Conservation (phyloP, 2,888 invertebrate genomes). For the Scaptomyza tumidula region DNA sequence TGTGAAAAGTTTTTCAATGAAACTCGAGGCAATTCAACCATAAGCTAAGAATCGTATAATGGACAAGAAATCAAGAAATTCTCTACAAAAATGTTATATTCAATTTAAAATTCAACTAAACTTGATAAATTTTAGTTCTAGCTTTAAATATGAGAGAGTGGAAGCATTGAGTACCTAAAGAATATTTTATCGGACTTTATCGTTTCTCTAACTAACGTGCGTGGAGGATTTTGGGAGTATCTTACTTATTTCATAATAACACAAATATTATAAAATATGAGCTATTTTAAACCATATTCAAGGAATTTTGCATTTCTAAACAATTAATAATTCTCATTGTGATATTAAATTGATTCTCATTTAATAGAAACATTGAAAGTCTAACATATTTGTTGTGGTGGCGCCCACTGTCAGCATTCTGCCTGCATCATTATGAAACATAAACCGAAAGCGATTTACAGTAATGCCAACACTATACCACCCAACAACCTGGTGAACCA, state of each 20-base stretch:
- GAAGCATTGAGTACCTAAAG: no score
- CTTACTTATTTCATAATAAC: no score
- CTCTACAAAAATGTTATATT: neutral
- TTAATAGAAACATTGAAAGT: neutral
- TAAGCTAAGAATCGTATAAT: constrained; percentile 17
- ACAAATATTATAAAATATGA: no score
- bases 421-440: constrained; percentile 77
- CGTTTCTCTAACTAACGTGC: no score
- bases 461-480: constrained; percentile 80
- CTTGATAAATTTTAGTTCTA: neutral
- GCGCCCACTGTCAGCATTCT: constrained; percentile 56
- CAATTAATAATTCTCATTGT: neutral
- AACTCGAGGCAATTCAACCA: constrained; percentile 38
- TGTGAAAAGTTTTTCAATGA: constrained; percentile 76
- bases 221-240: no score
- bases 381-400: constrained; percentile 12
- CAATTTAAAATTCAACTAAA: neutral
- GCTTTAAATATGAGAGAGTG: no score
- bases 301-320: neutral
- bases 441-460: constrained; percentile 81
- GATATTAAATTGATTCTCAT: neutral
- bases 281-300: no score
- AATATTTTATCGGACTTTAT: no score
- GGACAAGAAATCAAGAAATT: constrained; percentile 24
- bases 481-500: constrained; percentile 27